These are phyloP conservation scores for Pachyseris speciosa DNA, from an alignment of 64 coral and sea anemone genomes.

Conservation along the genomic window DNA sequence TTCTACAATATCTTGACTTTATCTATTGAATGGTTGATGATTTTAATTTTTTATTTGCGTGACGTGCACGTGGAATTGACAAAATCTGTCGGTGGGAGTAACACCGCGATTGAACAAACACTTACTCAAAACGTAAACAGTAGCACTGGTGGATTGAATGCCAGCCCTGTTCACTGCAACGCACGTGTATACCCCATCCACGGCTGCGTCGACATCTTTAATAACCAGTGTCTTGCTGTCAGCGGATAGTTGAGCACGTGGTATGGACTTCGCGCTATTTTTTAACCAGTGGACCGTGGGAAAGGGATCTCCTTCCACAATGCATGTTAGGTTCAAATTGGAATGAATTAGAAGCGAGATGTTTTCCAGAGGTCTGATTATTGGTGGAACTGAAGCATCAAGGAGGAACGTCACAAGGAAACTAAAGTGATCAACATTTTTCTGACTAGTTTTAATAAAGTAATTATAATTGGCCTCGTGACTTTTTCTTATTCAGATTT, in stretches of 20 bases:
- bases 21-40: too few relatives aligned
- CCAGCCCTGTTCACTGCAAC: slow-evolving; percentile 17
- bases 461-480: too few relatives aligned
- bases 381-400: not conserved
- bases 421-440: not conserved
- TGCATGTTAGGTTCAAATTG: not conserved
- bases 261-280: not conserved
- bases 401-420: not conserved
- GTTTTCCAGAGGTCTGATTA: not conserved
- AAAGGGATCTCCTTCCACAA: slow-evolving; percentile 7
- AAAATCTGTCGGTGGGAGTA: not conserved
- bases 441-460: too few relatives aligned
- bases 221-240: not conserved
- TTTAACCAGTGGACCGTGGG: slow-evolving; percentile 36
- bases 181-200: slow-evolving; percentile 15
- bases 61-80: not conserved
- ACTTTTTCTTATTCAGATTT: too few relatives aligned
- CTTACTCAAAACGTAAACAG: not conserved
- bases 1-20: too few relatives aligned
- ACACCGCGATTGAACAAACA: not conserved
- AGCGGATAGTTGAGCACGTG: not conserved
- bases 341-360: not conserved
- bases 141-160: not conserved
- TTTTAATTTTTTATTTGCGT: too few relatives aligned
- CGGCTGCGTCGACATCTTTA: not conserved